Evolutionary conservation across 2,797 vertebrate species (phyloP).

Genomic region (Alauda arvensis): DNA sequence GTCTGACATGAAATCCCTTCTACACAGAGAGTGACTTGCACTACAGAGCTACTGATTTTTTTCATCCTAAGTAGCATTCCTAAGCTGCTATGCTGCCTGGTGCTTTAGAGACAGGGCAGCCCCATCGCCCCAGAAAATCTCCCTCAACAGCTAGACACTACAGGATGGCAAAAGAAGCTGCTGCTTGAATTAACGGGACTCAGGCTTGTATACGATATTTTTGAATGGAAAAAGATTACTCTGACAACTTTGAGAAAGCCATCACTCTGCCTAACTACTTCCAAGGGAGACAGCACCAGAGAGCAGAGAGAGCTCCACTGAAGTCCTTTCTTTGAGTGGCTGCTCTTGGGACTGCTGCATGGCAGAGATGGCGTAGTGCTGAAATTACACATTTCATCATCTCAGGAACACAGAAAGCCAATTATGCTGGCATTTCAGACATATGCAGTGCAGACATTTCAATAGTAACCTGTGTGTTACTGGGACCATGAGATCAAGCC

Average conservation of each 20-base stretch:
- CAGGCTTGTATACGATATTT: not conserved
- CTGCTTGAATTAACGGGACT: not conserved
- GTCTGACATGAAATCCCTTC: not conserved
- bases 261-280: not conserved
- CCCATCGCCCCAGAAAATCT: not conserved
- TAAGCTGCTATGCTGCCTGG: not conserved
- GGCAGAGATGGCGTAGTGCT: not conserved
- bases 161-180: not conserved
- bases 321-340: not conserved
- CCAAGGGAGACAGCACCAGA: not conserved
- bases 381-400: not conserved
- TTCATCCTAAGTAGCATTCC: not conserved
- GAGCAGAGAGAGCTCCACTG: not conserved
- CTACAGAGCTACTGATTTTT: not conserved
- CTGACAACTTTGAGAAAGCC: not conserved
- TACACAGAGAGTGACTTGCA: accelerated
- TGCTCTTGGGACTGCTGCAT: not conserved
- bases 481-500: not conserved
- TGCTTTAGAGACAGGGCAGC: not conserved
- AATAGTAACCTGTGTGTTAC: not conserved
- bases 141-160: not conserved
- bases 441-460: not conserved
- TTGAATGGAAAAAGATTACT: not conserved
- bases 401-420: not conserved
- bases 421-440: not conserved